Base-by-base conservation (phyloP, 1,140 invertebrate genomes). In the Hylaeus volcanicus region DNA sequence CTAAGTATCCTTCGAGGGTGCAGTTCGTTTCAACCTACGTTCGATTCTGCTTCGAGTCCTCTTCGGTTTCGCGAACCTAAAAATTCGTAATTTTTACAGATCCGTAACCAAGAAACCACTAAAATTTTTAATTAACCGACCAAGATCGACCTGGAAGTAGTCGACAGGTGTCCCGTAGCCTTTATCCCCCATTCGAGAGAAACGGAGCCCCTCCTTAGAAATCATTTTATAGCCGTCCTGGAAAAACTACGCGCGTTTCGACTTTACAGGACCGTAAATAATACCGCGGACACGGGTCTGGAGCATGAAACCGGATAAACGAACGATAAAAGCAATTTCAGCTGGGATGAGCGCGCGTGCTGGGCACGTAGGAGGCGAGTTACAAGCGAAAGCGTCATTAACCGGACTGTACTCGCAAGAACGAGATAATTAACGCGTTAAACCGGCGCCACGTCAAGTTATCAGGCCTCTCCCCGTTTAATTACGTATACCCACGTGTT, bases 341-440 rank as follows among this genome's bases (percentile, higher is more conserved):
- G 9, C 45, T 48, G 37, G 61, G 69, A 83, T 66, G 74, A 60
- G 68, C 66, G 69, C 73, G 56, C 55, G 79, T 68, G 84, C 61
- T 65, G 73, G 55, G 78, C 74, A 88, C 79, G 86, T 91, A 90
- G 89, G 88, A 88, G 86, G 89, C 81, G 83, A 86, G 80, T 79
- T 79, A 80, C 87, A 77, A 81, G 86, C 80, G 56, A 81, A 75
- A 80, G 78, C 41, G 78, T 81, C 84, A 85, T 88, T 79, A 86
- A 86, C 80, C 55, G 74, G 80, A 83, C 85, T 85, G 66, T 79
- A 80, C 72, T 45, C 72, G 79, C 71, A 85, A 87, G 87, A 79
- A 84, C 83, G 77, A 86, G 90, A 91, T 92, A 92, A 91, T 92
- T 91, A 91, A 88, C 89, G 86, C 86, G 88, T 90, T 89, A 90